Conservation (phyloP, 2,888 invertebrate genomes). For the Alloplasta piceator region DNA sequence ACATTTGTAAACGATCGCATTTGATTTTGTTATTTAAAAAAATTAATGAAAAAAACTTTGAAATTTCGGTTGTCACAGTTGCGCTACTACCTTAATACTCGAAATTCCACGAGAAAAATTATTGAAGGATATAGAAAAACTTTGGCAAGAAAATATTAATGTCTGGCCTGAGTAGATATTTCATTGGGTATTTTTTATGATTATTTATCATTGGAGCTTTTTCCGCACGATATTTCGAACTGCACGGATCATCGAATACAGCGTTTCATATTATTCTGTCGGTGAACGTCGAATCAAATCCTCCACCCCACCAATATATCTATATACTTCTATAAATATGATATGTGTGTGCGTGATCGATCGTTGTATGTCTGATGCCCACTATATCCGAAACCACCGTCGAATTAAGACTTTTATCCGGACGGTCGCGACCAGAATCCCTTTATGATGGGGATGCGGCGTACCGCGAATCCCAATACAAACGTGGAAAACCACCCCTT, state of each 20-base stretch:
- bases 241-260: not conserved
- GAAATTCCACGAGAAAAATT: no score
- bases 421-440: constrained; percentile 62
- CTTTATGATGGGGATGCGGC: constrained; percentile 63
- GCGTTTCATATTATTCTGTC: not conserved
- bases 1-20: no score
- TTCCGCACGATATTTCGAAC: constrained; percentile 7
- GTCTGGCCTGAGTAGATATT: no score
- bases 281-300: constrained; percentile 1
- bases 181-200: no score
- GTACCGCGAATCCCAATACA: constrained; percentile 63
- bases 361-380: constrained; percentile 32
- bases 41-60: no score
- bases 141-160: no score
- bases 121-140: no score
- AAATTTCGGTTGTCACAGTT: no score
- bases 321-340: not conserved
- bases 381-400: constrained; percentile 37
- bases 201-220: not conserved
- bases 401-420: constrained; percentile 66
- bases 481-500: constrained; percentile 52
- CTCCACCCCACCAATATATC: not conserved
- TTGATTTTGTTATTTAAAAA: no score
- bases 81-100: no score
- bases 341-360: constrained; percentile 17